Percentiles rank a stretch among this genome's conserved stretches.
phyloP scores from a whole-genome alignment of 2,888 invertebrate species.

The Halictus quadricinctus region DNA sequence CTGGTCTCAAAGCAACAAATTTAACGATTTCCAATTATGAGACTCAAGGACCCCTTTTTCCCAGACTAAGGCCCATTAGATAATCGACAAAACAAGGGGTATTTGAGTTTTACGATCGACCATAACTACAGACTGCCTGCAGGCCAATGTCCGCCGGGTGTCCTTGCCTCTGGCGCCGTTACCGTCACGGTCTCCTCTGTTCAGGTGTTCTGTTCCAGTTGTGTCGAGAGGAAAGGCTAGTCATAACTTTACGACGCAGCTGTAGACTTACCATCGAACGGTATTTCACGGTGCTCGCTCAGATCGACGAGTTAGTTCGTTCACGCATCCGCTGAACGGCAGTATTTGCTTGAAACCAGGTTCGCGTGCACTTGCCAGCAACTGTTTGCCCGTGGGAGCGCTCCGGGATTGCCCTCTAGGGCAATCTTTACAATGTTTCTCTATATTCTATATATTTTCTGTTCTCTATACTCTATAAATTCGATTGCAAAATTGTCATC shows the following conservation, averaged over 20 bases:
- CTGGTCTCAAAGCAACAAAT: not conserved
- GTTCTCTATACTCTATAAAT: no score
- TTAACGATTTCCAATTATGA: not conserved
- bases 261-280: slow-evolving; percentile 20
- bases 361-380: not conserved
- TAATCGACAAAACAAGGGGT: not conserved
- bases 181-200: not conserved
- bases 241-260: slow-evolving; percentile 19
- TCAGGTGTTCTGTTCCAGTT: not conserved
- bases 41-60: not conserved
- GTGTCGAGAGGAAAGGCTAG: not conserved
- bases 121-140: no score
- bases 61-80: not conserved
- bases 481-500: no score
- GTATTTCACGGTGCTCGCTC: not conserved
- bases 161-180: not conserved
- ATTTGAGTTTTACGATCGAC: not conserved
- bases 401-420: not conserved
- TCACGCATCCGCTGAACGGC: not conserved
- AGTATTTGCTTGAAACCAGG: not conserved
- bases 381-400: not conserved
- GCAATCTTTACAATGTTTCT: not conserved
- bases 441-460: no score
- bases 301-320: not conserved
- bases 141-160: not conserved